phyloP scores from a whole-genome alignment of 2,888 invertebrate species.

The Cryptocephalus primarius region DNA sequence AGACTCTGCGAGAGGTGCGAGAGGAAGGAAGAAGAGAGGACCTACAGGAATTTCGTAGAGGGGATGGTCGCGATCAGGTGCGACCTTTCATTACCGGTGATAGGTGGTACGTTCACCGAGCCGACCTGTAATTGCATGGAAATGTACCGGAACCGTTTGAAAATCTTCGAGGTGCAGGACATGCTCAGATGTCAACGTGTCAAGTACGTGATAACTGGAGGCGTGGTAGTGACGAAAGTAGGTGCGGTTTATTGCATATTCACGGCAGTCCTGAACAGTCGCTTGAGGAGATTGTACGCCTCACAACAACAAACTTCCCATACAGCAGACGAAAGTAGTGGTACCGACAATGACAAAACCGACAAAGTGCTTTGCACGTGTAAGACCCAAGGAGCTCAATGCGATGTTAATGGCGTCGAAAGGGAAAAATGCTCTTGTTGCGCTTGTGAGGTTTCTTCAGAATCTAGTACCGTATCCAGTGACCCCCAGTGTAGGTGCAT shows the following conservation, averaged over 20 bases:
- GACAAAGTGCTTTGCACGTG: too few relatives aligned
- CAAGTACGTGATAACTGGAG: slow-evolving; percentile 5
- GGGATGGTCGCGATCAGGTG: slow-evolving; percentile 13
- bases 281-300: neutral
- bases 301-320: neutral
- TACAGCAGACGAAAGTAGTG: too few relatives aligned
- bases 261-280: neutral
- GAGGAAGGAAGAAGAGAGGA: slow-evolving; percentile 6
- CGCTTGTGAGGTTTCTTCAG: too few relatives aligned
- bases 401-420: too few relatives aligned
- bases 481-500: neutral
- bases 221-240: slow-evolving; percentile 5
- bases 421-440: too few relatives aligned
- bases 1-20: slow-evolving; percentile 8
- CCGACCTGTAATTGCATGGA: slow-evolving; percentile 21
- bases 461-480: too few relatives aligned
- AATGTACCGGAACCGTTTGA: slow-evolving; percentile 12
- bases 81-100: slow-evolving; percentile 16
- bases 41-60: slow-evolving; percentile 13
- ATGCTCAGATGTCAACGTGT: slow-evolving; percentile 5
- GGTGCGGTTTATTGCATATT: slow-evolving; percentile 8
- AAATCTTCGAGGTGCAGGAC: slow-evolving; percentile 1
- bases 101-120: slow-evolving; percentile 16
- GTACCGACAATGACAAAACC: too few relatives aligned
- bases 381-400: too few relatives aligned